Base-by-base conservation (phyloP, 2,888 invertebrate genomes). In the Leptopilina myrica region DNA sequence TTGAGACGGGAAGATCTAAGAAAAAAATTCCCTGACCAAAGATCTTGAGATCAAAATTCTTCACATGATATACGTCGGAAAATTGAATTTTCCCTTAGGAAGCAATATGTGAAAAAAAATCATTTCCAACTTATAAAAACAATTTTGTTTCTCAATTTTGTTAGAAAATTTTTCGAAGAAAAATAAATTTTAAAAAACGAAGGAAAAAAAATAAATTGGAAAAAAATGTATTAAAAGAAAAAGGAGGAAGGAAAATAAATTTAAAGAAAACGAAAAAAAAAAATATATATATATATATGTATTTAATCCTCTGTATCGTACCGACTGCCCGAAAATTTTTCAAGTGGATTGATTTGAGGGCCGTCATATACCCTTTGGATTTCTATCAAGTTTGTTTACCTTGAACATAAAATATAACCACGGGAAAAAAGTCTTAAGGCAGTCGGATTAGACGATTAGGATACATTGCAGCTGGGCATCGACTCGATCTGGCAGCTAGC, bases 401-500 rank as follows among this genome's bases (percentile, higher is more conserved):
- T 46, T 46, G 14, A 26, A 69, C 69, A 53, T 69, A 69, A 69
- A 53, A 4, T 53, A 53, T 26, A 53, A 49, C 69, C 53, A 69
- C n/a, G 53, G 53, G 33, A 33, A 69, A 69, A 49, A 69, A 69
- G 53, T 69, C 69, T 69, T 9, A 69, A 12, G 53, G 53, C 69
- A 46, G 69, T 69, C 69, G 53, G 69, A 69, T 69, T 69, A 69
- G 69, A 26, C 49, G 53, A 69, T 69, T 69, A 69, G 69, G 69
- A 53, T 69, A 69, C 53, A 69, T 69, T 69, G 69, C 53, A 69
- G 26, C 69, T 69, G 69, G 69, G 53, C 69, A 69, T 69, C 53
- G 69, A 69, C 53, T 53, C 69, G 69, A 69, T 69, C 69, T 69
- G 69, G 69, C 69, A 69, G 69, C 69, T 53, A 26, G 69, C 69